Evolutionary conservation across 1,140 invertebrate genomes (phyloP), one percentile per base, ranked within the genome.

Genomic region (Drosophila willistoni): DNA sequence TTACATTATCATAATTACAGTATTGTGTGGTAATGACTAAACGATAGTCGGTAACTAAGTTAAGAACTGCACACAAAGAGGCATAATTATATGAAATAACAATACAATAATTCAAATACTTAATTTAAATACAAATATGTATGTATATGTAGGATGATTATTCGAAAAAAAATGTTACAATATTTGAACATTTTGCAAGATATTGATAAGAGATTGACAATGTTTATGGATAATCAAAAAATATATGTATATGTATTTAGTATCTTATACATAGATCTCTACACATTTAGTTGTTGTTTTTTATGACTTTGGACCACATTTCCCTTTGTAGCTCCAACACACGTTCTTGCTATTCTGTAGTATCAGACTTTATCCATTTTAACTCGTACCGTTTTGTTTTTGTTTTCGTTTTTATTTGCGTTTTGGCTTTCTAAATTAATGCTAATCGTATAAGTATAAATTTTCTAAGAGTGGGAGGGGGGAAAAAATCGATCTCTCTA

Each of bases 401-500:
- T 64, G 22, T 57, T 3, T 66, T 64, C 66, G 34, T 66, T 47
- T 56, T 33, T 64, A 17, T 57, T 3, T 66, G 62, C 66, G 34
- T 66, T 44, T 56, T 29, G 29, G 29, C 6, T 22, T 12, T 2
- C 44, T 51, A 12, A 22, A 22, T 51, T 47, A 47, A 17, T 14
- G 44, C 44, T 47, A 47, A 47, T 47, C 17, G 14, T 29, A 12
- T 59, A 59, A 59, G 56, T 75, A 78, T 75, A 78, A 71, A 74
- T 47, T 61, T 60, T 69, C 19, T 47, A 47, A 19, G 17, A 5
- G 36, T 10, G 79, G 68, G 67, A 86, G 17, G 44, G 66, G 68
- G 79, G 68, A 63, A 86, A 82, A 86, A 86, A 79, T 87, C 83
- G 76, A 47, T 47, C 62, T 71, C 59, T 87, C 79, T 86, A 86